Base-by-base conservation (phyloP, 2,113 vertebrate genomes). In the Eulacestoma nigropectus region DNA sequence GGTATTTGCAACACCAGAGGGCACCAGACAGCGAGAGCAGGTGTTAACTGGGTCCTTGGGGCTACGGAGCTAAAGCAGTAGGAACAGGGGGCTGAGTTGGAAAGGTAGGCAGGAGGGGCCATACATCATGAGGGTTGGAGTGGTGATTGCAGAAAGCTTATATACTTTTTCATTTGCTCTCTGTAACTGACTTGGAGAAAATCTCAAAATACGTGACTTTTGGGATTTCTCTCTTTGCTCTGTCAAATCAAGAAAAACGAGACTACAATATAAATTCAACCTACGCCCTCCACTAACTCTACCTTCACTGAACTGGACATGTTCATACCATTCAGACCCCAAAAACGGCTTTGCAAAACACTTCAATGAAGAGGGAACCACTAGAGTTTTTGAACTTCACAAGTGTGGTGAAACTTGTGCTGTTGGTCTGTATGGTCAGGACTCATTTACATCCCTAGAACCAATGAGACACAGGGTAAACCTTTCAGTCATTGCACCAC, bases 1-100 rank as follows among this genome's bases (percentile, higher is more conserved):
- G 67, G 75, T 92, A 26, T 47, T 46, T 74, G 65, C 44, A 95
- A 93, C 94, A 93, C 93, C 88, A 90, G 94, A 96, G 93, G 91
- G 92, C 95, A 96, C 83, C 80, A 97, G 60, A 93, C 44, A 68
- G 76, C 89, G 94, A 84, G 25, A 84, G 89, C 86, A 89, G n/a
- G 44, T 79, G 60, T 35, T 52, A 78, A n/a, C 44, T 18, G n/a
- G 9, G 33, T 77, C 64, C 68, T 26, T 56, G 44, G 25, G 64
- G 33, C 42, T 84, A 70, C 60, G 78, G 14, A 74, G 16, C 9
- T 47, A 20, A 41, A 26, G 12, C 13, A 16, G 3, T 10, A 63
- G 72, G 19, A 90, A 73, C 7, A 72, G 10, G 16, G 7, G 10
- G 14, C 17, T 67, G 21, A 89, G 32, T 9, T 72, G 70, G 39